Evolutionary conservation across 2,113 vertebrate species (phyloP).

Genomic region (Dinomys branickii): DNA sequence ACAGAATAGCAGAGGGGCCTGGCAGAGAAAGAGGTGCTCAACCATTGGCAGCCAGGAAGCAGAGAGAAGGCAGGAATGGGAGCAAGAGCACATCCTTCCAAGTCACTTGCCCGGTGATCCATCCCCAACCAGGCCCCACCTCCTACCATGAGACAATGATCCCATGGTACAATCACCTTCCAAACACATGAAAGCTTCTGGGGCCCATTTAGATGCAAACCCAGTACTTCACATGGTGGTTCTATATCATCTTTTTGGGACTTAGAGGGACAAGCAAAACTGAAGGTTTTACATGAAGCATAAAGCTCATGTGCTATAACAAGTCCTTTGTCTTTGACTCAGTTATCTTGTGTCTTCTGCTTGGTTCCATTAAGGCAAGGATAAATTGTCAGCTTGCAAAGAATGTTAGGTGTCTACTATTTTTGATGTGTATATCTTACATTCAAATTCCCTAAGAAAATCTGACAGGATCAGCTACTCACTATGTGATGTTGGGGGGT

Average conservation of each 20-base stretch:
- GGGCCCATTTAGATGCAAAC: not conserved
- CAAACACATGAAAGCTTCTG: not conserved
- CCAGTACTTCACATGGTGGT: not conserved
- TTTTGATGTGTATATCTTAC: not conserved
- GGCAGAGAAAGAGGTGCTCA: not conserved
- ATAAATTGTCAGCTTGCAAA: constrained; percentile 25
- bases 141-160: not conserved
- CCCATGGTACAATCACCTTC: not conserved
- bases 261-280: not conserved
- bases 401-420: not conserved
- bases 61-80: not conserved
- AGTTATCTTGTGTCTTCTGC: not conserved
- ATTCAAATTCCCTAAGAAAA: not conserved
- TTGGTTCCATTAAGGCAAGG: not conserved
- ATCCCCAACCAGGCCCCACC: not conserved
- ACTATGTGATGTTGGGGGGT: not conserved
- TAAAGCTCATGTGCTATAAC: not conserved
- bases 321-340: constrained; percentile 3
- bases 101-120: not conserved
- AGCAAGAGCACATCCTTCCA: not conserved
- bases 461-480: not conserved
- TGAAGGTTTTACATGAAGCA: not conserved
- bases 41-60: not conserved
- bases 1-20: not conserved
- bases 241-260: not conserved